Percentiles rank a stretch among this genome's conserved stretches.
Conservation (phyloP, 64 coral and sea anemone species). For the Montipora cactus region DNA sequence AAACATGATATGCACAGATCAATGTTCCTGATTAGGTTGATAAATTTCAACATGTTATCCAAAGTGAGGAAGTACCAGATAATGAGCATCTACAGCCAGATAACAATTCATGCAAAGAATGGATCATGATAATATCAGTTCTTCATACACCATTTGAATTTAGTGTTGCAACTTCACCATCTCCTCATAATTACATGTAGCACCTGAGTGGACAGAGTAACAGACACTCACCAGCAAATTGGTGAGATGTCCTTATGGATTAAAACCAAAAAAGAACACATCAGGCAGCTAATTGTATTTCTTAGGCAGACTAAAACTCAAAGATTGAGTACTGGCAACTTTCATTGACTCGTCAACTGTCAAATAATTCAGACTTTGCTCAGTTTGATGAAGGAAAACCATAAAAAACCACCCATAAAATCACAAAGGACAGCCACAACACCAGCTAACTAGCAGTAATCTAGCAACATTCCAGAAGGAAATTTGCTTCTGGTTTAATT, state of each 20-base stretch:
- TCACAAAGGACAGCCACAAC: too few relatives aligned
- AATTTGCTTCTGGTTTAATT: too few relatives aligned
- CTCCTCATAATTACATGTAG: background rate
- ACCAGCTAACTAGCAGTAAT: too few relatives aligned
- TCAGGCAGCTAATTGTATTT: background rate
- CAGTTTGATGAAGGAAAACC: too few relatives aligned
- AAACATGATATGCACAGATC: constrained; percentile 16
- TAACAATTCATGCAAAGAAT: constrained; percentile 3
- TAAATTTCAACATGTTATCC: constrained; percentile 15
- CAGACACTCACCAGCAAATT: background rate
- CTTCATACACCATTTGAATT: constrained; percentile 52
- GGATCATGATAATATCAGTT: constrained; percentile 37
- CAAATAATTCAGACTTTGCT: too few relatives aligned
- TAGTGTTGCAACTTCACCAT: background rate
- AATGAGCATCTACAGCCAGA: background rate
- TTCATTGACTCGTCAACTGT: too few relatives aligned
- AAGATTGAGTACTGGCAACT: too few relatives aligned
- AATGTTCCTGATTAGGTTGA: constrained; percentile 31
- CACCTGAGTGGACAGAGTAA: constrained; percentile 18
- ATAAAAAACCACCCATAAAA: too few relatives aligned
- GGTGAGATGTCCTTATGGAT: constrained; percentile 48
- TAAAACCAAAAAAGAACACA: constrained; percentile 23
- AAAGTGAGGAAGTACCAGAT: background rate
- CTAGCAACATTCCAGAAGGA: too few relatives aligned
- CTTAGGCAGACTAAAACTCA: background rate